Evolutionary conservation across 2,888 invertebrate species (phyloP).

Genomic region (Caenorhabditis sinica): DNA sequence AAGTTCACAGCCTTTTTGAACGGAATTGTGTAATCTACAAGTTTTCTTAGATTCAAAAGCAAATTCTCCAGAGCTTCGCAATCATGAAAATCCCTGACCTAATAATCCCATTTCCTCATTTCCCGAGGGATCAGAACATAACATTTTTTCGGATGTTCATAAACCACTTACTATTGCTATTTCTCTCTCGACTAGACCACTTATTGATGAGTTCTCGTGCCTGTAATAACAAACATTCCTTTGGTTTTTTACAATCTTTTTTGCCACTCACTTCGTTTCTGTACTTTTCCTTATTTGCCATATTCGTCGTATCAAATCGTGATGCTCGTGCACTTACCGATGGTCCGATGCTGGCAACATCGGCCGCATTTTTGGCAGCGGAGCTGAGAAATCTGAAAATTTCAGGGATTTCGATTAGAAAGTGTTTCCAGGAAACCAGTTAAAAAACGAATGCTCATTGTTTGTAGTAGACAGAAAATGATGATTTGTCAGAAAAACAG

Average conservation of each 20-base stretch:
- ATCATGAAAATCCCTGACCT: no score
- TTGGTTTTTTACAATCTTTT: background rate
- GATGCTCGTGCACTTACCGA: slow-evolving; percentile 74
- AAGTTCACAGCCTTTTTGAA: no score
- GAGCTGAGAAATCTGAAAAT: slow-evolving; percentile 59
- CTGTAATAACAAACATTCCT: slow-evolving; percentile 36
- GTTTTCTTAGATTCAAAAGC: no score
- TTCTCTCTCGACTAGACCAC: slow-evolving; percentile 74
- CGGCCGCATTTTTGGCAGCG: slow-evolving; percentile 71
- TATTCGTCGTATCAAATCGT: slow-evolving; percentile 73
- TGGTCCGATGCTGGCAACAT: slow-evolving; percentile 73
- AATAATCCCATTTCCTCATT: no score
- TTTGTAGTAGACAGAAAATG: slow-evolving; percentile 38
- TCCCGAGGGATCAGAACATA: background rate
- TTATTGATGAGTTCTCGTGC: slow-evolving; percentile 75
- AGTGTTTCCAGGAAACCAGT: background rate
- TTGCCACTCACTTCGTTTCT: slow-evolving; percentile 65
- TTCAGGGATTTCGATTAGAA: background rate
- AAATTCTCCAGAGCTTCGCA: no score
- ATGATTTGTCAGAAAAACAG: slow-evolving; percentile 50
- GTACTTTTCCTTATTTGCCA: slow-evolving; percentile 72
- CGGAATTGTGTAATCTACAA: no score
- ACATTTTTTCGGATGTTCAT: background rate
- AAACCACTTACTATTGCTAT: slow-evolving; percentile 51
- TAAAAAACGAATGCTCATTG: background rate